These are phyloP conservation scores for Bufo gargarizans DNA, from an alignment of 2,113 vertebrate genomes.

Conservation along the genomic window DNA sequence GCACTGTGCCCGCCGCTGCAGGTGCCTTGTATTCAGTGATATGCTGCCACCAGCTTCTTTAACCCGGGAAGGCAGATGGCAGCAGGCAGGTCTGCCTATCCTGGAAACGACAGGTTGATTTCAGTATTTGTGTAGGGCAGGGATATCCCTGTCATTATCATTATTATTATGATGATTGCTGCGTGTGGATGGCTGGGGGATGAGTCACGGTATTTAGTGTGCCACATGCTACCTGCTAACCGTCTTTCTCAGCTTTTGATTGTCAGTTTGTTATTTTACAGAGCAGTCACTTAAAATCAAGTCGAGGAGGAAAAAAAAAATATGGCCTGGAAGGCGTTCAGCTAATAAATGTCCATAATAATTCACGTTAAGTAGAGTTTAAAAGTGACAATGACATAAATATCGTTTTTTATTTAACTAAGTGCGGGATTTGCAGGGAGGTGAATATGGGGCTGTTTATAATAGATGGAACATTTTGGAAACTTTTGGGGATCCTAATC, in stretches of 20 bases:
- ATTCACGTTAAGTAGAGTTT: constrained; percentile 32
- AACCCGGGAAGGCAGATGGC: neutral
- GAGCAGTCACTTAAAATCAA: constrained; percentile 36
- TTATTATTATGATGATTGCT: constrained; percentile 17
- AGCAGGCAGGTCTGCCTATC: neutral
- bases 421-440: neutral
- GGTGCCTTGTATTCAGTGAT: neutral
- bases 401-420: constrained; percentile 14
- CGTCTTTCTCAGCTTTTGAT: constrained; percentile 32
- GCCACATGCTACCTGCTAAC: constrained; percentile 42
- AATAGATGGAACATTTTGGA: neutral
- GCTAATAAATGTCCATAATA: constrained; percentile 50
- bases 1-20: too few relatives aligned
- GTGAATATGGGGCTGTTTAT: neutral
- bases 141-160: constrained; percentile 42
- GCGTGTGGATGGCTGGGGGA: constrained; percentile 1
- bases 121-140: neutral
- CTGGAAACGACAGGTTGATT: neutral
- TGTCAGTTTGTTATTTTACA: constrained; percentile 54
- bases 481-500: neutral
- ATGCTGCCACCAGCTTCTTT: neutral
- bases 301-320: neutral
- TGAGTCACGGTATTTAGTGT: constrained; percentile 48
- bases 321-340: constrained; percentile 12
- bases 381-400: constrained; percentile 17